Base-by-base conservation (phyloP, 2,888 invertebrate species). In the Theristus sp. region DNA sequence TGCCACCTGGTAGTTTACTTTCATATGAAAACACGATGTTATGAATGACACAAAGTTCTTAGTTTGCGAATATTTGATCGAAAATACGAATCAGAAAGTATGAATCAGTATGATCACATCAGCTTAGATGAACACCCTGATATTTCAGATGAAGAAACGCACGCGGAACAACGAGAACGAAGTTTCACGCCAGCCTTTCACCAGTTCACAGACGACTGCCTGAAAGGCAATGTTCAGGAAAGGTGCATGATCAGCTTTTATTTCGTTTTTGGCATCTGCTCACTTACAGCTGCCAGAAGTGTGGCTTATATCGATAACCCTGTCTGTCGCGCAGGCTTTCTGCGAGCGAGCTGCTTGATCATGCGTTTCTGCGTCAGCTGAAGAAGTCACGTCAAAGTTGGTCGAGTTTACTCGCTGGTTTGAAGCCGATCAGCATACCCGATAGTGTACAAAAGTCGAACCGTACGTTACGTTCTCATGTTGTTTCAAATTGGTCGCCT, bases 121-220 rank as follows among this genome's bases (percentile, higher is more conserved):
- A 38, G 38, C 38, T 38, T 13, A 38, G 38, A 38, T 13, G 38
- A 10, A 38, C 20, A 38, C 20, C 54, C 6, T 54, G 3, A 1
- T 6, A 6, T 27, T 30, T 30, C 46, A 38, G 57, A 57, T 29
- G 57, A 57, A 22, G 20, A 1, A 1, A 27, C 62, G 52, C 58
- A 63, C 55, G 55, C 53, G 26, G 66, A 65, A 55, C 62, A 64
- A 25, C 64, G 63, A 55, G 76, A 80, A 58, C 77, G 87, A 62
- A 80, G 81, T 66, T 85, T 89, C 65, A 81, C 84, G 1, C 83
- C 84, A 65, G 77, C 82, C 67, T 85, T 89, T 75, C 89, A 89
- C 73, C 82, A 84, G 66, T 80, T 89, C 68, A 81, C 84, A 59
- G 84, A 85, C 66, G 74, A 83, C 63, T 84, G 86, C 69, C 75